Evolutionary conservation across 23 tunicate genomes (phyloP), one percentile per base, ranked within the genome.

Genomic region (Phallusia fumigata): DNA sequence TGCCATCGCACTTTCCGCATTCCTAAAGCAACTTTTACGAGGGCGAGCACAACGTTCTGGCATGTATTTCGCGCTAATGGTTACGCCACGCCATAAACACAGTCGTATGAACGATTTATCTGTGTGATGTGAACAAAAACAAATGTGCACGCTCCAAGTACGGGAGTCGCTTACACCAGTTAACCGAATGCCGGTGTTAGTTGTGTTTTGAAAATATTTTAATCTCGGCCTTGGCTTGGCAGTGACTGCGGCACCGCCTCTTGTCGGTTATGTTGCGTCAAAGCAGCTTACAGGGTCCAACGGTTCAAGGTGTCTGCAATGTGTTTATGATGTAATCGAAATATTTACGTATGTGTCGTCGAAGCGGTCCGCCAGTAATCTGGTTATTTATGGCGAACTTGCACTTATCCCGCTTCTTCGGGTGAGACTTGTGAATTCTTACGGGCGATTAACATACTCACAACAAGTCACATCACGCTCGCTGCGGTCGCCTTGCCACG

Each of bases 371-470:
- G 69, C 16, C 69, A 24, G 69, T 58, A 58, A 58, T 58, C 69
- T 58, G 26, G 69, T 58, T 58, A 58, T 58, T 58, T 58, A 58
- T 58, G 69, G 69, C 69, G 28, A 58, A 58, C 69, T 24, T 58
- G 69, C 69, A 58, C 69, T 58, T 58, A 58, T 58, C 69, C 69
- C 69, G 28, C 69, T 11, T 58, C 28, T 58, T 58, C 69, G 69
- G 69, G 69, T 58, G 69, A 58, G 69, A 58, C 69, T 58, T 58
- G 69, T 58, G 69, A 58, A 58, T 58, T 58, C 69, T 58, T 58
- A 58, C 69, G 69, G 69, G 69, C 69, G 69, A 58, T 58, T 58
- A 58, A 58, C 26, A 21, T 58, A 16, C 26, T 58, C 69, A 58
- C 28, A 58, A 58, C 69, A 58, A 22, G 69, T 58, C 69, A 58